phyloP scores from a whole-genome alignment of 2,113 vertebrate genomes.

The Verasper variegatus region DNA sequence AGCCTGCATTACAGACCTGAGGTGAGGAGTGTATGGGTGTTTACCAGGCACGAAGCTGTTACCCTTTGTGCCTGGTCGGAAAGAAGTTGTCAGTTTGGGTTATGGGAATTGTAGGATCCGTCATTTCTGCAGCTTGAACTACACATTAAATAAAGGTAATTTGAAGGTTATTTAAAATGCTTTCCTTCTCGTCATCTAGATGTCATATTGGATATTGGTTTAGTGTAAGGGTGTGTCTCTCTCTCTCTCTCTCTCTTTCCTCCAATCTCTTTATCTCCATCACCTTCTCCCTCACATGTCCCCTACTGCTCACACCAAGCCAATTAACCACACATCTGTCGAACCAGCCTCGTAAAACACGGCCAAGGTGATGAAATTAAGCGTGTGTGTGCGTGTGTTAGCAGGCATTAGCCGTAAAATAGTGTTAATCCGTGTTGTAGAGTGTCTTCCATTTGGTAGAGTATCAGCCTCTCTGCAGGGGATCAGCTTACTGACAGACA shows the following conservation, averaged over 20 bases:
- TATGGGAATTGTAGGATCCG: neutral
- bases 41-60: neutral
- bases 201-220: conserved; percentile 14
- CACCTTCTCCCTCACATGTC: conserved; percentile 39
- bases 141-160: neutral
- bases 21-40: neutral
- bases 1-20: neutral
- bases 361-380: conserved; percentile 74
- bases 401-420: conserved; percentile 68
- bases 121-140: neutral
- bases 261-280: conserved; percentile 11
- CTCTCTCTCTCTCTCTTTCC: neutral
- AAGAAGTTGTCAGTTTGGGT: too few relatives aligned
- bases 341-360: conserved; percentile 71
- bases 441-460: conserved; percentile 70
- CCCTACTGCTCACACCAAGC: conserved; percentile 64
- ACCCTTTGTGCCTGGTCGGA: too few relatives aligned
- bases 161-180: conserved; percentile 5
- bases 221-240: conserved; percentile 47
- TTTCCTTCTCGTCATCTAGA: conserved; percentile 2
- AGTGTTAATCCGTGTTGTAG: conserved; percentile 70
- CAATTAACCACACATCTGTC: conserved; percentile 78
- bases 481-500: conserved; percentile 71
- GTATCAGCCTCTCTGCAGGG: conserved; percentile 71
- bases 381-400: conserved; percentile 24